phyloP scores from a whole-genome alignment of 2,888 invertebrate genomes.

The Theodoxus fluviatilis region DNA sequence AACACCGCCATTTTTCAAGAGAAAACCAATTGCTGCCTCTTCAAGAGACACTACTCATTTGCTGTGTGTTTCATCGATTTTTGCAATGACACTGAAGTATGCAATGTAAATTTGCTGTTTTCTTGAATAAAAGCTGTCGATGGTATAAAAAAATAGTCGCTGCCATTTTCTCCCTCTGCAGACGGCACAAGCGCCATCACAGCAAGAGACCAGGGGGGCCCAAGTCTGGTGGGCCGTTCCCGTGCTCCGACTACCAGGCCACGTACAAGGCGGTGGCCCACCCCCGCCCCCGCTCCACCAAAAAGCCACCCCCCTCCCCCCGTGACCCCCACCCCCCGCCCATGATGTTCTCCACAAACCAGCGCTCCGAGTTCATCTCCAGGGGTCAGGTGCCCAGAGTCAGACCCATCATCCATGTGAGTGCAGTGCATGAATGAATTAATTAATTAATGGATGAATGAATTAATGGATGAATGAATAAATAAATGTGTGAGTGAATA shows the following conservation, averaged over 20 bases:
- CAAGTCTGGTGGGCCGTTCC: slow-evolving; percentile 31
- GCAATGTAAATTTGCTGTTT: too few species aligned
- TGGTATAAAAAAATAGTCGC: too few species aligned
- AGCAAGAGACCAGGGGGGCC: slow-evolving; percentile 17
- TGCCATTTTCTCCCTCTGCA: slow-evolving; percentile 27
- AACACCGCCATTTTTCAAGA: too few species aligned
- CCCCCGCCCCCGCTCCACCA: slow-evolving; percentile 56
- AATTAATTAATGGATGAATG: not conserved
- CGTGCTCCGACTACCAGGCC: slow-evolving; percentile 51
- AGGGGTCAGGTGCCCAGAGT: slow-evolving; percentile 43
- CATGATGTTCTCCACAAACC: slow-evolving; percentile 56
- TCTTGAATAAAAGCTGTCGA: too few species aligned
- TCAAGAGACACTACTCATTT: too few species aligned
- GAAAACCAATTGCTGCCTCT: too few species aligned
- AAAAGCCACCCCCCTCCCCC: slow-evolving; percentile 53
- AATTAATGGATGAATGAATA: not conserved
- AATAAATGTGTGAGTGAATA: slow-evolving; percentile 13
- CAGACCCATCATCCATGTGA: slow-evolving; percentile 47
- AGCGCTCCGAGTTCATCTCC: slow-evolving; percentile 50
- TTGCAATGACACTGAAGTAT: too few species aligned
- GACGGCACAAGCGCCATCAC: slow-evolving; percentile 44
- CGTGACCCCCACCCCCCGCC: slow-evolving; percentile 47
- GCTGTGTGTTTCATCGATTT: too few species aligned
- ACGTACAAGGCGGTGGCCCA: slow-evolving; percentile 44
- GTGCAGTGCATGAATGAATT: too few species aligned